Evolutionary conservation across 2,888 invertebrate genomes (phyloP), one percentile per base, ranked within the genome.

Genomic region (Ormyrus rosae): DNA sequence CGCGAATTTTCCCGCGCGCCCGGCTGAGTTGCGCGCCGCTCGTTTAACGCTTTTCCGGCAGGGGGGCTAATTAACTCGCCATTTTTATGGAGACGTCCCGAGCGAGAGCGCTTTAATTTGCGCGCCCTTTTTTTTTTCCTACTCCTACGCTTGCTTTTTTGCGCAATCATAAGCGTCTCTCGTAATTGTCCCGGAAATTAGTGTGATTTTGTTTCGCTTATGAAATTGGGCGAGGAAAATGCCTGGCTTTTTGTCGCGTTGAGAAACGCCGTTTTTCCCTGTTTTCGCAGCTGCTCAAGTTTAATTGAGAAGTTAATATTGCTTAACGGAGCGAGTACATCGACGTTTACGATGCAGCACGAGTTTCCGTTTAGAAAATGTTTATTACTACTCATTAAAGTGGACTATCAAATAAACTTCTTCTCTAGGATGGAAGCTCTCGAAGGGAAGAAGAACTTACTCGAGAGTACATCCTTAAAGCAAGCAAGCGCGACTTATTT

Each of bases 41-140:
- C 19, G 19, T 19, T 19, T 19, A 6, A 13, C 45, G 50, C 46
- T n/a, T 2, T 11, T 55, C 5, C 9, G 50, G 10, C 34, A n/a
- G 19, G 19, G 48, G 10, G 13, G 64, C 51, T 53, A 11, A 73
- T 73, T 64, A 64, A 64, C 11, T 56, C 45, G 56, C 19, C 7
- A 46, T 64, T 73, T 72, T 72, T 51, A 50, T 9, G 19, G 50
- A 6, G 8, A 48, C 19, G 11, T 19, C 19, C 19, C 19, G 19
- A 1, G 19, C 19, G 19, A 19, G 19, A 19, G 19, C 19, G 65
- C 65, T 74, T 75, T 67, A n/a, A 65, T 74, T 65, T 74, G 10
- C 13, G 13, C 50, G 34, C 0, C 45, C 13, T 11, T 72, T 55
- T 10, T 10, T 19, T 19, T 1, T 13, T 13, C 13, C 19, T 19